Evolutionary conservation across 2,113 vertebrate species (phyloP).

Genomic region (Collichthys lucidus): DNA sequence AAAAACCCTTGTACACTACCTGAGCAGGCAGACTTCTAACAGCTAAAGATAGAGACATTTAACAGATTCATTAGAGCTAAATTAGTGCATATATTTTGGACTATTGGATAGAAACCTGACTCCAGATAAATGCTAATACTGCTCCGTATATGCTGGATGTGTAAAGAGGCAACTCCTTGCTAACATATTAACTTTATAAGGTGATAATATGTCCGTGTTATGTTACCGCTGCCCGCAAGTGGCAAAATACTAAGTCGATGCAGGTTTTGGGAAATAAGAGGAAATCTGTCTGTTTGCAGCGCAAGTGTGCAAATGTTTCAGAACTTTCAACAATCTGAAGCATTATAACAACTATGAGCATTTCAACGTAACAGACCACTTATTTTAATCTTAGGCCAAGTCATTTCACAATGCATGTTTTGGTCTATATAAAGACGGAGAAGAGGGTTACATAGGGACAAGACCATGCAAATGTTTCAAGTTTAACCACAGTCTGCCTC

Average conservation of each 20-base stretch:
- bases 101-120: neutral
- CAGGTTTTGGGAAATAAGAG: too few relatives aligned
- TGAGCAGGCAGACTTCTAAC: too few relatives aligned
- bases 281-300: too few relatives aligned
- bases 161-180: neutral
- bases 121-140: neutral
- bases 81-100: too few relatives aligned
- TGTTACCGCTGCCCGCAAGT: neutral
- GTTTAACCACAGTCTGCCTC: conserved; percentile 65
- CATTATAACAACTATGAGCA: neutral
- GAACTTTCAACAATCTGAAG: neutral
- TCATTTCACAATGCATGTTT: conserved; percentile 34
- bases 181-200: neutral
- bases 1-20: neutral
- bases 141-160: neutral
- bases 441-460: conserved; percentile 55
- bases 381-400: neutral
- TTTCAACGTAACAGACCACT: neutral
- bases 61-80: too few relatives aligned
- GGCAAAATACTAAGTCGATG: too few relatives aligned
- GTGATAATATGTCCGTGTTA: neutral
- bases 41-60: too few relatives aligned
- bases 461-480: conserved; percentile 61
- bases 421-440: conserved; percentile 34
- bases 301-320: neutral